These are phyloP conservation scores for Patagioenas fasciata DNA, from an alignment of 2,113 vertebrate species.

Conservation along the genomic window DNA sequence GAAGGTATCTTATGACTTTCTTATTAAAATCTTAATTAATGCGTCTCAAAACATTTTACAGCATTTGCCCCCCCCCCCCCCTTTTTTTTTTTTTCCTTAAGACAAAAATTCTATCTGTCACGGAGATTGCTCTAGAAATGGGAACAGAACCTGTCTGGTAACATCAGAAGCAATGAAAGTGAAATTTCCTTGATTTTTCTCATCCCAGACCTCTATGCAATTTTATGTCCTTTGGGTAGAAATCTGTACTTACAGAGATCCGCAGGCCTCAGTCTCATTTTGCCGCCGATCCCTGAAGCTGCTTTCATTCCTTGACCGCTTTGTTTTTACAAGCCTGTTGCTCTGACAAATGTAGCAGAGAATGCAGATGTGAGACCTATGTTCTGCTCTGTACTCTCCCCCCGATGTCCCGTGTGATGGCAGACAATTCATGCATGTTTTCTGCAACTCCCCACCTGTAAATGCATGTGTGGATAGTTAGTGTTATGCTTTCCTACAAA, in stretches of 20 bases:
- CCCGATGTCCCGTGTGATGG: not conserved
- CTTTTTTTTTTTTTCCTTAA: not conserved
- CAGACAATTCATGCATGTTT: not conserved
- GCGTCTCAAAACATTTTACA: not conserved
- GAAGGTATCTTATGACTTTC: not conserved
- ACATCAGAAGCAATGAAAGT: not conserved
- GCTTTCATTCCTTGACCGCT: not conserved
- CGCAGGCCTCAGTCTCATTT: not conserved
- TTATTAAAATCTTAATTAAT: not conserved
- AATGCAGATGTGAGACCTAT: not conserved
- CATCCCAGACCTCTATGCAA: rapidly evolving
- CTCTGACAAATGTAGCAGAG: not conserved
- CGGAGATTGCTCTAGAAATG: not conserved
- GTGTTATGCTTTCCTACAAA: not conserved
- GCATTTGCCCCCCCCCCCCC: too few species aligned
- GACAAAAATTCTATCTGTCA: not conserved
- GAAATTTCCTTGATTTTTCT: not conserved
- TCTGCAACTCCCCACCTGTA: not conserved
- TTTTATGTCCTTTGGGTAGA: not conserved
- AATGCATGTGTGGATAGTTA: not conserved
- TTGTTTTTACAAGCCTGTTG: not conserved
- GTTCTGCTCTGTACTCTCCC: not conserved
- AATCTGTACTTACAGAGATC: not conserved
- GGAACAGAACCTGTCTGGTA: not conserved
- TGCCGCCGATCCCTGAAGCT: not conserved